Base-by-base conservation (phyloP, 2,113 vertebrate genomes). In the Pelusios castaneus region DNA sequence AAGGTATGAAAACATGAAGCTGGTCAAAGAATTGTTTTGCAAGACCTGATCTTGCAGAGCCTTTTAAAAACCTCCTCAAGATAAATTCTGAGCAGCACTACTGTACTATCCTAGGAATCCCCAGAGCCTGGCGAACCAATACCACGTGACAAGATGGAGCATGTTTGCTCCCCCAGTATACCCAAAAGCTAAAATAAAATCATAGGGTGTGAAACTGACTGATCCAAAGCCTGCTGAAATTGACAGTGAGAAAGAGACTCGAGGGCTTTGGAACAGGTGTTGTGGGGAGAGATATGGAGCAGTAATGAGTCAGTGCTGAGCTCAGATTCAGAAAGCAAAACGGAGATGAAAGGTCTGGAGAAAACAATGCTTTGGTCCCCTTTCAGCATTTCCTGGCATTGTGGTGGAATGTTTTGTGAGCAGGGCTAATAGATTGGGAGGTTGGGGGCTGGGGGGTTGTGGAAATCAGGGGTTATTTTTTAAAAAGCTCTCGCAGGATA, bases 391-490 rank as follows among this genome's bases (percentile, higher is more conserved):
- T 45, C 24, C 73, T 25, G 41, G 16, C 63, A 38, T 21, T 13
- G 25, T 43, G 43, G 24, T 25, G 38, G 73, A 24, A 27, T 10
- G 4, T 43, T 67, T 76, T 76, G 73, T 29, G 73, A 27, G 73
- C 43, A 7, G 12, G 24, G 5, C 21, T 43, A 45, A 25, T 45
- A 43, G 43, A 45, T 16, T 76, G 38, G 73, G 73, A 14, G 13
- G 24, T 4, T 25, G 6, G 41, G 43, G 73, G n/a, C n/a, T n/a
- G 12, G 31, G 11, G 5, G 9, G 27, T 6, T 3, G 60, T 1
- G 34, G 29, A 16, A 16, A 31, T 63, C 14, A 63, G 60, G 17
- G 31, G 10, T 38, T 70, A 34, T 70, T 70, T 70, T 70, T 70
- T 10, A 22, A 38, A 47, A 70, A 38, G 21, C 34, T 10, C 63